A percentile compares a stretch with the other conserved stretches of the same genome.
phyloP scores from a whole-genome alignment of 2,888 invertebrate genomes.

The Heliconius ismenius region DNA sequence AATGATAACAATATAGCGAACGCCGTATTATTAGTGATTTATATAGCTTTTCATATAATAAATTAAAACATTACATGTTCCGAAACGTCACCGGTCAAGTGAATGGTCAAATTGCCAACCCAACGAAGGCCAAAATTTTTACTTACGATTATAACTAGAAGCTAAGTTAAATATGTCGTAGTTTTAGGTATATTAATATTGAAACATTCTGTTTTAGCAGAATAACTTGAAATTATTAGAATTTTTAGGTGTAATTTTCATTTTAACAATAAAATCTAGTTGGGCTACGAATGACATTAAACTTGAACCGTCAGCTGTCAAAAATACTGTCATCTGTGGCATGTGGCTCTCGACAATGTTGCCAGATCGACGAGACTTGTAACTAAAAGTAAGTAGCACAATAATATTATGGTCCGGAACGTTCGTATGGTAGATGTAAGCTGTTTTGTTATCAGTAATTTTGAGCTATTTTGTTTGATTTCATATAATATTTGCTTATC shows the following conservation, averaged over 20 bases:
- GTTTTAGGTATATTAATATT: slow-evolving; percentile 10
- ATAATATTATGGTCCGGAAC: no score
- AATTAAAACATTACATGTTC: slow-evolving; percentile 21
- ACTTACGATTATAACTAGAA: slow-evolving; percentile 48
- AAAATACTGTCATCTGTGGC: slow-evolving; percentile 9
- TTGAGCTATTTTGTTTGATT: background rate
- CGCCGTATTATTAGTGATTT: background rate
- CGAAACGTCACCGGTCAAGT: slow-evolving; percentile 57
- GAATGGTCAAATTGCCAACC: slow-evolving; percentile 51
- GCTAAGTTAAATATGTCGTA: slow-evolving; percentile 7
- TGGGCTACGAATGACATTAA: slow-evolving; percentile 18
- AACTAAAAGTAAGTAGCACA: background rate
- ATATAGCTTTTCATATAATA: slow-evolving; percentile 19
- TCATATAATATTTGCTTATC: background rate
- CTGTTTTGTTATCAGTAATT: background rate
- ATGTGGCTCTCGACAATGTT: background rate
- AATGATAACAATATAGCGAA: slow-evolving; percentile 3
- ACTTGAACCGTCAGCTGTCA: slow-evolving; percentile 22
- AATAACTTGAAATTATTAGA: slow-evolving; percentile 6
- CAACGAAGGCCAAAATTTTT: slow-evolving; percentile 36
- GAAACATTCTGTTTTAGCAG: slow-evolving; percentile 18
- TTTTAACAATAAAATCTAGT: slow-evolving; percentile 28
- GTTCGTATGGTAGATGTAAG: background rate
- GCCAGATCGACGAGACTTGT: background rate
- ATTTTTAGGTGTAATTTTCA: slow-evolving; percentile 27